Evolutionary conservation across 2,113 vertebrate genomes (phyloP), one percentile per base, ranked within the genome.

Genomic region (Uropsilus gracilis): DNA sequence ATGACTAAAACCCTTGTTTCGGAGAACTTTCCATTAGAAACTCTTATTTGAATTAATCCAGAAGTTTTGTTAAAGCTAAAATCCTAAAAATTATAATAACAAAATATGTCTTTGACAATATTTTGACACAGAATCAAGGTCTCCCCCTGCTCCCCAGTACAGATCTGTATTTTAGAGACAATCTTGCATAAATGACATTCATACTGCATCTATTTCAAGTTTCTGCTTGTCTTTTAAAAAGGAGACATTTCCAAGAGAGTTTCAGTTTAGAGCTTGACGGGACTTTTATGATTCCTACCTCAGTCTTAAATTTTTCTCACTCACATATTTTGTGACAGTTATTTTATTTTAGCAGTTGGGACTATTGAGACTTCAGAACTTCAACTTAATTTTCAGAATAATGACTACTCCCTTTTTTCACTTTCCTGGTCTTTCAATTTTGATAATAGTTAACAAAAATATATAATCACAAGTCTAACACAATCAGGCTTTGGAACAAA

Each of bases 391-490:
- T 90, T 87, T 89, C 76, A 87, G 75, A 86, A 55, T 71, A 82
- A 81, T 32, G 81, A n/a, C 26, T 64, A 61, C 55, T 94, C 10
- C 55, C 26, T 55, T 59, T 63, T 53, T 90, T 91, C 28, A 17
- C 8, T 90, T 30, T 72, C 68, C 64, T 80, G 26, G n/a, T 71
- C 91, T 84, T 42, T 90, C 6, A 2, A 89, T 73, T 92, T 94
- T 81, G 72, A 82, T 83, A 66, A 61, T 44, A 91, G 94, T 93
- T 64, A 68, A 77, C 73, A 72, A 81, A 91, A 88, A 69, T 64
- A n/a, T 39, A 78, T 13, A n/a, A 42, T 50, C 57, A 73, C 16
- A 92, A 71, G 69, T 80, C 34, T 94, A 95, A 86, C 37, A 24
- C 30, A 68, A 81, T 46, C 55, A 85, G 59, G 28, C 73, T 80